phyloP scores from a whole-genome alignment of 1,140 invertebrate species.

The Vanessa tameamea region DNA sequence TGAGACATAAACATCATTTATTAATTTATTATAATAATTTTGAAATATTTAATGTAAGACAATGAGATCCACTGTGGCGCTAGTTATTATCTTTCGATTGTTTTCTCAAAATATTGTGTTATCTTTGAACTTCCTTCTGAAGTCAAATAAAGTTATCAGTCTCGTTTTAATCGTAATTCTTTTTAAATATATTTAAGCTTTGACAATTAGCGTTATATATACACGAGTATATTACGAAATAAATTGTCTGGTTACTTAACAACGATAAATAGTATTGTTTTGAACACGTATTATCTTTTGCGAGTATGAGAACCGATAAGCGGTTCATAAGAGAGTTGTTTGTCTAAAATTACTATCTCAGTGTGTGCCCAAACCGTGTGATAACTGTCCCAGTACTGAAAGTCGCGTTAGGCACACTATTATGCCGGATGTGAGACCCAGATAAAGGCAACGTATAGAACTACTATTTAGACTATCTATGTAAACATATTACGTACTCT shows the following conservation, averaged over 20 bases:
- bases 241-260: conserved; percentile 57
- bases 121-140: conserved; percentile 55
- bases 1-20: background rate
- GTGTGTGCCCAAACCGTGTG: conserved; percentile 42
- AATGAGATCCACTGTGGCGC: conserved; percentile 18
- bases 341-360: conserved; percentile 53
- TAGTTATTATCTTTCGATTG: conserved; percentile 44
- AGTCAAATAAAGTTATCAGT: conserved; percentile 41
- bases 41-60: background rate
- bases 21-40: background rate
- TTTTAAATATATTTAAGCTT: conserved; percentile 37
- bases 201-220: conserved; percentile 29
- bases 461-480: conserved; percentile 22
- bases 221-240: conserved; percentile 54
- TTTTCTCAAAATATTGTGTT: conserved; percentile 53
- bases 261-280: conserved; percentile 64
- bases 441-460: conserved; percentile 58
- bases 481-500: conserved; percentile 25
- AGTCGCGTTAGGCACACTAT: conserved; percentile 17
- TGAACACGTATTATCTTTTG: conserved; percentile 63
- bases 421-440: conserved; percentile 66
- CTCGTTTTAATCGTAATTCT: conserved; percentile 36
- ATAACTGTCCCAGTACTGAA: conserved; percentile 18
- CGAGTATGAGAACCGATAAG: conserved; percentile 59
- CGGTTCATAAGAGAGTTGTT: conserved; percentile 54